phyloP scores from a whole-genome alignment of 2,797 vertebrate genomes.

The Hippocampus kuda region DNA sequence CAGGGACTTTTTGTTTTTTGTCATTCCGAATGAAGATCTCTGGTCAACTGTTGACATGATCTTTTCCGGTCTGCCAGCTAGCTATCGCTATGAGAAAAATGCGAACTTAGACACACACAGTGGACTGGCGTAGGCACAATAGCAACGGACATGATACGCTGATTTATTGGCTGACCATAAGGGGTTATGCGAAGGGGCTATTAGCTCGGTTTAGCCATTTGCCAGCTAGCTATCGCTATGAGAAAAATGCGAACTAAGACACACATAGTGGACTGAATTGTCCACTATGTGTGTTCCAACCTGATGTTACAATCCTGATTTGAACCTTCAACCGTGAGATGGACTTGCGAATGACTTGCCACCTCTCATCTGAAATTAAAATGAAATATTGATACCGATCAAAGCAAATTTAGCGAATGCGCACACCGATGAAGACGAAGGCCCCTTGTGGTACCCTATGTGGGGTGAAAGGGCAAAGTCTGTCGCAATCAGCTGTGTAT shows the following conservation, averaged over 20 bases:
- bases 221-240: too few relatives aligned
- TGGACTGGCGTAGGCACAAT: slow-evolving; percentile 6
- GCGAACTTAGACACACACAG: slow-evolving; percentile 3
- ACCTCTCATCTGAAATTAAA: not conserved
- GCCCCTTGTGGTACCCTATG: not conserved
- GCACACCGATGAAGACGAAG: slow-evolving; percentile 8
- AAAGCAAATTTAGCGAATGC: not conserved
- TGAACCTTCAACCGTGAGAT: too few relatives aligned
- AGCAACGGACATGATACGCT: slow-evolving; percentile 2
- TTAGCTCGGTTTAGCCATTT: too few relatives aligned
- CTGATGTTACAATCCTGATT: too few relatives aligned
- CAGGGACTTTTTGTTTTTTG: too few relatives aligned
- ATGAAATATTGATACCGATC: not conserved
- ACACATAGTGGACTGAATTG: too few relatives aligned
- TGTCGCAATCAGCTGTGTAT: slow-evolving; percentile 26
- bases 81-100: slow-evolving; percentile 19
- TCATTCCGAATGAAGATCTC: too few relatives aligned
- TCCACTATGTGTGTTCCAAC: too few relatives aligned
- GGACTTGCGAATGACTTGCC: not conserved
- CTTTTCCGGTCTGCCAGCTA: slow-evolving; percentile 16
- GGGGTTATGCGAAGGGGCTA: too few relatives aligned
- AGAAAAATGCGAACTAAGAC: too few relatives aligned
- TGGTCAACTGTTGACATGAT: too few relatives aligned
- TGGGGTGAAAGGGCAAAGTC: slow-evolving; percentile 31
- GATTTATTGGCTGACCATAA: not conserved